These are phyloP conservation scores for Acanthurus leucopareius DNA, from an alignment of 2,797 vertebrate genomes.

Conservation along the genomic window DNA sequence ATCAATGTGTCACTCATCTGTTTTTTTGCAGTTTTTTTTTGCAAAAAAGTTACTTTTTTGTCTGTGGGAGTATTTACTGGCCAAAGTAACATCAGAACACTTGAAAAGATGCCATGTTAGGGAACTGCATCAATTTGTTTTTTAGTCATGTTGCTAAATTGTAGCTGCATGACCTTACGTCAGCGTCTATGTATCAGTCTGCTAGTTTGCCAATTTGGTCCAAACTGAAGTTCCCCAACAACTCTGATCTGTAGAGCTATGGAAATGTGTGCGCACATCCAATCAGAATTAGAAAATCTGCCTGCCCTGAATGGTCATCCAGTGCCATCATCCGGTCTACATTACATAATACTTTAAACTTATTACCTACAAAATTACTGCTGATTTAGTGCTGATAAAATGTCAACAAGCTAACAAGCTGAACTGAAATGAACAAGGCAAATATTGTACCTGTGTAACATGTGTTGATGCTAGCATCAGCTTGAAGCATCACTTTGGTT, in stretches of 20 bases:
- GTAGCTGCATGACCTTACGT: not conserved
- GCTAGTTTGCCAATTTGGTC: not conserved
- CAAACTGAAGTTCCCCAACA: not conserved
- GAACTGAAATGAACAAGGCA: not conserved
- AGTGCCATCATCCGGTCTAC: not conserved
- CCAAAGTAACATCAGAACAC: not conserved
- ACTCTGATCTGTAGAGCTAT: not conserved
- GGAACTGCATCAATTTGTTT: not conserved
- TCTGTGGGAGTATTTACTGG: not conserved
- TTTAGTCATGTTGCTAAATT: not conserved
- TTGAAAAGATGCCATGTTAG: not conserved
- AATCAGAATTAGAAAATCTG: too few species aligned
- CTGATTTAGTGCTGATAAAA: not conserved
- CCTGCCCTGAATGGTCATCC: too few species aligned
- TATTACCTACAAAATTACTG: not conserved
- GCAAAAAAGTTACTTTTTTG: not conserved
- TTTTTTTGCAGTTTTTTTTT: slow-evolving; percentile 1
- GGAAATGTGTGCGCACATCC: not conserved
- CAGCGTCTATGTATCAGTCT: not conserved
- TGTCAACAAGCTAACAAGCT: not conserved
- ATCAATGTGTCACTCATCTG: not conserved
- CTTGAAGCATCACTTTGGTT: too few species aligned
- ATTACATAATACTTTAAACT: not conserved
- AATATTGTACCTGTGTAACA: not conserved
- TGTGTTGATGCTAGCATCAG: too few species aligned